A percentile compares a stretch with the other conserved stretches of the same genome.
Evolutionary conservation across 2,888 invertebrate genomes (phyloP).

Genomic region (Steinernema scapterisci): DNA sequence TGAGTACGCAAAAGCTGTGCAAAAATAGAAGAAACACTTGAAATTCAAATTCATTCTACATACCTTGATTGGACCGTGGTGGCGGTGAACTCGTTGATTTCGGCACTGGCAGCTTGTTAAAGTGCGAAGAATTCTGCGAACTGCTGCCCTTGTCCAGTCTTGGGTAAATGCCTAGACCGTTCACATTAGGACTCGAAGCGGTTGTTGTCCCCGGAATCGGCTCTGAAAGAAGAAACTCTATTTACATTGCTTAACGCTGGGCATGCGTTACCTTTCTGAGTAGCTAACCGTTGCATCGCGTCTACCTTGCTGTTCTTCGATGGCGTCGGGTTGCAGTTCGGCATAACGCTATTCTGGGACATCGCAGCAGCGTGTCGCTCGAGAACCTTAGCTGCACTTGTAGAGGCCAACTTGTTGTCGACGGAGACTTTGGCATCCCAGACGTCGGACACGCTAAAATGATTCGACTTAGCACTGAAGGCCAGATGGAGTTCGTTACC

Average conservation of each 20-base stretch:
- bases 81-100: constrained; percentile 2
- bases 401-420: constrained; percentile 56
- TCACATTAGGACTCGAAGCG: background rate
- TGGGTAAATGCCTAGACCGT: background rate
- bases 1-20: too few relatives aligned
- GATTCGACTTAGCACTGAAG: background rate
- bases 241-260: too few relatives aligned
- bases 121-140: background rate
- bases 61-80: background rate
- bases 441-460: constrained; percentile 65
- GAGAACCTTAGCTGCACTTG: constrained; percentile 61
- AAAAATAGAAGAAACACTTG: background rate
- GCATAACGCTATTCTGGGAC: constrained; percentile 51
- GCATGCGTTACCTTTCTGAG: constrained; percentile 62
- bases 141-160: background rate
- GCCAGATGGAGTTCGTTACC: constrained; percentile 44
- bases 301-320: constrained; percentile 61
- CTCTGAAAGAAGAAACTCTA: constrained; percentile 40
- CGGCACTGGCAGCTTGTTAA: too few relatives aligned
- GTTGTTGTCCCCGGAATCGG: constrained; percentile 38
- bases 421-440: constrained; percentile 63
- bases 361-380: constrained; percentile 51
- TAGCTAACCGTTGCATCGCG: constrained; percentile 63
- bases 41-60: too few relatives aligned
- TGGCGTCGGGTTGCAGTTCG: constrained; percentile 58